These are phyloP conservation scores for Centropus unirufus DNA, from an alignment of 2,113 vertebrate species.

Conservation along the genomic window DNA sequence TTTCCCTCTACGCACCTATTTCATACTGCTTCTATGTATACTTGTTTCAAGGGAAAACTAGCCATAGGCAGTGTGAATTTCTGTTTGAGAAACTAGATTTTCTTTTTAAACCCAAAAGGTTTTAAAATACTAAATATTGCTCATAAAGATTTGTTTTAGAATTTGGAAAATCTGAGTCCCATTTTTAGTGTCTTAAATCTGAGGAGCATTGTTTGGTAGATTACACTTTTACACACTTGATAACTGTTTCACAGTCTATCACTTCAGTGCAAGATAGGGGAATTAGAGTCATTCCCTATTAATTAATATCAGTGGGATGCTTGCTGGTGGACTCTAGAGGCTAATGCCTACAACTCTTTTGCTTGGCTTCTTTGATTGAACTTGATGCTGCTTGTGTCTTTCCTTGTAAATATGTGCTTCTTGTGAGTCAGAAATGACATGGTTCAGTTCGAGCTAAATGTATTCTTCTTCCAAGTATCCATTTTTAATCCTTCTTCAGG, in stretches of 20 bases:
- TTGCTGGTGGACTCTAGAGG: background rate
- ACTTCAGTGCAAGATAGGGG: background rate
- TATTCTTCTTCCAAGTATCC: background rate
- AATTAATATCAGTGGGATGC: background rate
- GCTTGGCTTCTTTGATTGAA: background rate
- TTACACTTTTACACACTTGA: background rate
- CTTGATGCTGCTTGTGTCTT: background rate
- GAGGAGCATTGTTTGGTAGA: background rate
- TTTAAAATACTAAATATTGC: background rate
- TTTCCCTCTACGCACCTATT: background rate
- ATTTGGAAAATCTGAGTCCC: background rate
- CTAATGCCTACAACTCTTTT: background rate
- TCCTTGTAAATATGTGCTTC: background rate
- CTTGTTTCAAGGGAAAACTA: background rate
- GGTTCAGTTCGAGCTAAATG: background rate
- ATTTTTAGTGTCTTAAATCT: background rate
- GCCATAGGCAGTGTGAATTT: background rate
- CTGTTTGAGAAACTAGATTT: background rate
- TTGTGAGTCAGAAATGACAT: background rate
- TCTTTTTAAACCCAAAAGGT: accelerated
- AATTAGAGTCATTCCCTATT: background rate
- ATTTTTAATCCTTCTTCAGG: background rate
- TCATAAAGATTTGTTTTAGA: background rate
- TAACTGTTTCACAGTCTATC: background rate
- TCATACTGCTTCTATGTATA: background rate